phyloP scores from a whole-genome alignment of 2,888 invertebrate genomes.

The Thecocarcelia acutangulata region DNA sequence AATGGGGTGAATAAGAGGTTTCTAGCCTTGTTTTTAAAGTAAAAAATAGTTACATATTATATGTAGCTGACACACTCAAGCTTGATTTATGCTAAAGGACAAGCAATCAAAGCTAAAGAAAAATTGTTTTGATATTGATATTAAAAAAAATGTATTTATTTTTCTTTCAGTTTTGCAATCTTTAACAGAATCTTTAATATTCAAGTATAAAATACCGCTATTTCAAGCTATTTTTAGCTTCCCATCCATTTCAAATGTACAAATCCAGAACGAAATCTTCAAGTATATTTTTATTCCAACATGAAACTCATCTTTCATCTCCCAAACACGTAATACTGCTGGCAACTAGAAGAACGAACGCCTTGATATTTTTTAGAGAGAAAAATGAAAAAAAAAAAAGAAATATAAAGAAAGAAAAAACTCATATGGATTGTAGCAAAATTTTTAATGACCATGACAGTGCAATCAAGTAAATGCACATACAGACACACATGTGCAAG shows the following conservation, averaged over 20 bases:
- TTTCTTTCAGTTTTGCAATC: conserved; percentile 16
- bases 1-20: no score
- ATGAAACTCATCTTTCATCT: conserved; percentile 64
- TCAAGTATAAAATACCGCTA: conserved; percentile 48
- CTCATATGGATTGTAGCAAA: conserved; percentile 47
- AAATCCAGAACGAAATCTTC: conserved; percentile 15
- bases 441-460: conserved; percentile 67
- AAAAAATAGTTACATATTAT: background rate
- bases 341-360: conserved; percentile 39
- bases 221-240: conserved; percentile 50
- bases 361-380: conserved; percentile 7
- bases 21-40: no score
- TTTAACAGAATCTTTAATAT: conserved; percentile 7
- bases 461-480: conserved; percentile 32
- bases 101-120: background rate
- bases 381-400: background rate
- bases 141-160: conserved; percentile 8
- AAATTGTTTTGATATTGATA: conserved; percentile 34
- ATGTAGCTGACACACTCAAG: background rate
- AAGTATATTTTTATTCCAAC: conserved; percentile 34
- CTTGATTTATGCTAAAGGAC: background rate
- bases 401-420: conserved; percentile 21
- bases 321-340: conserved; percentile 13
- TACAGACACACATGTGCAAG: background rate
- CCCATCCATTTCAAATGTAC: conserved; percentile 25